phyloP scores from a whole-genome alignment of 2,113 vertebrate genomes.

The Coptodon bakossiorum region DNA sequence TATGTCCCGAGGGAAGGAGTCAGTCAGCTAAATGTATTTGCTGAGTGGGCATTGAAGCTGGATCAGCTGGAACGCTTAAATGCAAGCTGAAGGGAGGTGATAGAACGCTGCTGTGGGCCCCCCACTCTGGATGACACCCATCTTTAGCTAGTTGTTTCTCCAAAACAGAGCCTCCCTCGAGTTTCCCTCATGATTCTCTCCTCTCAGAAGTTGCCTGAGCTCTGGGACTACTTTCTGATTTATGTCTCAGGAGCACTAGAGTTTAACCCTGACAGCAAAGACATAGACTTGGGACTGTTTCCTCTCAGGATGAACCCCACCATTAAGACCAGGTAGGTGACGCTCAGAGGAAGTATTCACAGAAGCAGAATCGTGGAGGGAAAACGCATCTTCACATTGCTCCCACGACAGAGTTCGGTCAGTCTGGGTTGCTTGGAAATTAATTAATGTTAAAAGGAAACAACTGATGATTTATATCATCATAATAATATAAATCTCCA shows the following conservation, averaged over 20 bases:
- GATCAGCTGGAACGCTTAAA: slow-evolving; percentile 21
- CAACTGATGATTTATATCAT: neutral
- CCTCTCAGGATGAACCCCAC: slow-evolving; percentile 64
- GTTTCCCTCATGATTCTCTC: slow-evolving; percentile 47
- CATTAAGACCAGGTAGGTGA: slow-evolving; percentile 50
- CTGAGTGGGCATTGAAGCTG: slow-evolving; percentile 46
- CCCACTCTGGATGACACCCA: neutral
- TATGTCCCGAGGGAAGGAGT: slow-evolving; percentile 11
- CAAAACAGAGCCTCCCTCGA: neutral
- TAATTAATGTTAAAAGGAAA: neutral
- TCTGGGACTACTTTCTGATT: slow-evolving; percentile 68
- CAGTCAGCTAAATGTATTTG: slow-evolving; percentile 47
- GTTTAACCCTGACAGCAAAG: slow-evolving; percentile 56
- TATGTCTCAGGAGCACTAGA: slow-evolving; percentile 61
- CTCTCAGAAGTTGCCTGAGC: slow-evolving; percentile 60
- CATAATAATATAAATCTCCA: neutral
- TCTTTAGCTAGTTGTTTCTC: neutral
- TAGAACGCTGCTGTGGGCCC: neutral
- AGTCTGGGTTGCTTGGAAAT: neutral
- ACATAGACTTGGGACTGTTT: slow-evolving; percentile 58
- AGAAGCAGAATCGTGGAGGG: neutral
- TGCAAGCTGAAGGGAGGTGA: neutral
- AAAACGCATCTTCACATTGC: neutral
- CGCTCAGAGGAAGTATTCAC: neutral
- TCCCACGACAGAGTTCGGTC: neutral